Percentiles rank a stretch among this genome's conserved stretches.
Conservation (phyloP, 2,888 invertebrate genomes). For the Bellardia pandia region DNA sequence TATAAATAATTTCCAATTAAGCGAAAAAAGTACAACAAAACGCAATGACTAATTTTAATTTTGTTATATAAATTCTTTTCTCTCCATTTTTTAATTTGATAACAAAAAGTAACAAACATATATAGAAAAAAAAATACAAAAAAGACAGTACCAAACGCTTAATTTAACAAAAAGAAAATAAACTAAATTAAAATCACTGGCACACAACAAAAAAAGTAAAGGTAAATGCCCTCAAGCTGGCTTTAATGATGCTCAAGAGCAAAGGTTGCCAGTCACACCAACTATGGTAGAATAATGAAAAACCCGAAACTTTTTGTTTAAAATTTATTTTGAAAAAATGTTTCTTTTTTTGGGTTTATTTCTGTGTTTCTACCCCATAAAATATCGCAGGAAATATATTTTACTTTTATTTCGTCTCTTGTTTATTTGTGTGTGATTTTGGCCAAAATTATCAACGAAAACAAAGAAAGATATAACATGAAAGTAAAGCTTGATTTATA, state of each 20-base stretch:
- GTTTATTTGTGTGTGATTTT: neutral
- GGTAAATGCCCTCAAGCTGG: constrained; percentile 66
- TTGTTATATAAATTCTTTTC: neutral
- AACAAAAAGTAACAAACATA: constrained; percentile 1
- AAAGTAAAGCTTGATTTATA: constrained; percentile 52
- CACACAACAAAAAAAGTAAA: constrained; percentile 27
- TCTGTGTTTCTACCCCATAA: constrained; percentile 20
- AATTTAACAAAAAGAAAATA: constrained; percentile 34
- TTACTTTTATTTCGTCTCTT: constrained; percentile 24
- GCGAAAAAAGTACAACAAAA: constrained; percentile 8
- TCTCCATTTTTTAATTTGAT: neutral
- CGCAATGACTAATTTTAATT: constrained; percentile 10
- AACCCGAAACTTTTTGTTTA: constrained; percentile 24
- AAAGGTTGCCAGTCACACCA: constrained; percentile 59
- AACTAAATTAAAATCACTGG: constrained; percentile 23
- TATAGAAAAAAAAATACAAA: neutral
- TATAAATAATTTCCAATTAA: constrained; percentile 28
- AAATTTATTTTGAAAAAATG: constrained; percentile 10
- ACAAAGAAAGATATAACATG: neutral
- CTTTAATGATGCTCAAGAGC: constrained; percentile 63
- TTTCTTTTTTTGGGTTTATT: neutral
- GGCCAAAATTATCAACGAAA: constrained; percentile 13
- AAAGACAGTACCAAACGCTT: constrained; percentile 26
- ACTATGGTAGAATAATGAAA: neutral
- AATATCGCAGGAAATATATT: constrained; percentile 64